phyloP scores from a whole-genome alignment of 2,113 vertebrate genomes.

The Hippocampus comes region DNA sequence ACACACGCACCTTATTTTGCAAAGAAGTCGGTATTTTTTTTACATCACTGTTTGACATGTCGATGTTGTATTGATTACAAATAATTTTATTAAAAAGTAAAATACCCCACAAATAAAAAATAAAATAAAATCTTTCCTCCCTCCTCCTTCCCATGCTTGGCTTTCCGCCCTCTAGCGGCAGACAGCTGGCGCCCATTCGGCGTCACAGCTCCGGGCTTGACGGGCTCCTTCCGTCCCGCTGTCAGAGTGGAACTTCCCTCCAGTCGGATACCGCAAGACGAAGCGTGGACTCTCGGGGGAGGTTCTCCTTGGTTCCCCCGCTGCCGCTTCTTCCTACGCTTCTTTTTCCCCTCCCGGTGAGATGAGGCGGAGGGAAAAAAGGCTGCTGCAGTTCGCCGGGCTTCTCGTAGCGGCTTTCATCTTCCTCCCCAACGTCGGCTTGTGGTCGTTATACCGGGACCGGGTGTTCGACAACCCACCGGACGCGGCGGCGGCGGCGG shows the following conservation, averaged over 20 bases:
- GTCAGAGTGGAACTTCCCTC: conserved; percentile 60
- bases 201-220: conserved; percentile 40
- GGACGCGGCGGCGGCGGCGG: conserved; percentile 20
- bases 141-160: not conserved
- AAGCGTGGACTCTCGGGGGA: conserved; percentile 16
- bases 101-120: too few relatives aligned
- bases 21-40: conserved; percentile 5
- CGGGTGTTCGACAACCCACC: conserved; percentile 80
- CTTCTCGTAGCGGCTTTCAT: conserved; percentile 84
- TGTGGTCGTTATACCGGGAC: conserved; percentile 90
- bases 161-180: conserved; percentile 60
- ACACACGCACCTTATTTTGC: conserved; percentile 11
- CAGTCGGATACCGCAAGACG: conserved; percentile 14
- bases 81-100: not conserved
- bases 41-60: not conserved
- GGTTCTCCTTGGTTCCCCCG: conserved; percentile 10
- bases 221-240: conserved; percentile 20
- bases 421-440: conserved; percentile 88
- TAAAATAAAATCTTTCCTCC: not conserved
- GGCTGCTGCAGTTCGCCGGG: conserved; percentile 84
- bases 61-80: not conserved
- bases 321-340: conserved; percentile 21
- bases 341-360: conserved; percentile 34
- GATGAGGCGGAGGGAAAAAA: conserved; percentile 91
- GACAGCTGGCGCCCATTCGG: conserved; percentile 5